Conservation (phyloP, 2,888 invertebrate genomes). For the Epinotia ramella region DNA sequence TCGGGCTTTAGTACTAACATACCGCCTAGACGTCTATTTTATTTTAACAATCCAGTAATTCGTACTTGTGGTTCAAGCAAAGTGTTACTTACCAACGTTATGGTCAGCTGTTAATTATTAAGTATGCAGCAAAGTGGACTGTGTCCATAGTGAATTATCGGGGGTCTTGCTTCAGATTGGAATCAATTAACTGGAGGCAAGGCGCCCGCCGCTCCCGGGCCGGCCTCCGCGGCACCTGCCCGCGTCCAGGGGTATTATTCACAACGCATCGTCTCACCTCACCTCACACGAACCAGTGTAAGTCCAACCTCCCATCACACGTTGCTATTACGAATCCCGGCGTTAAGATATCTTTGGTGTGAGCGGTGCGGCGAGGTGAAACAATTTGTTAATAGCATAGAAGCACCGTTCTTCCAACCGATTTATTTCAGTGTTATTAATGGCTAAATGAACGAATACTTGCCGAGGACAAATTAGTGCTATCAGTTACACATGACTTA, state of each 20-base stretch:
- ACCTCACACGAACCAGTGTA: not conserved
- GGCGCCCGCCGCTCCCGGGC: conserved; percentile 67
- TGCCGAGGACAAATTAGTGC: conserved; percentile 27
- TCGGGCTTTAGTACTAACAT: not conserved
- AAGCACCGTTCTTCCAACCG: conserved; percentile 24
- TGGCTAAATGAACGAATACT: conserved; percentile 35
- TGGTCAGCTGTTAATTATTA: conserved; percentile 61
- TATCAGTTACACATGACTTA: conserved; percentile 19
- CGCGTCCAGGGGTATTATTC: conserved; percentile 37
- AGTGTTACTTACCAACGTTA: conserved; percentile 54
- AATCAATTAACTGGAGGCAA: conserved; percentile 80
- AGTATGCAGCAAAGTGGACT: conserved; percentile 58
- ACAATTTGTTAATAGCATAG: not conserved
- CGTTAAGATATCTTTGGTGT: not conserved
- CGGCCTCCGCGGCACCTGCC: conserved; percentile 80
- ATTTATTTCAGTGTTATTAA: conserved; percentile 34
- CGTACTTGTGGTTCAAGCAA: conserved; percentile 17
- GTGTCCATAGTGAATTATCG: conserved; percentile 69
- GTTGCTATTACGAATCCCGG: not conserved
- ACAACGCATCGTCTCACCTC: not conserved
- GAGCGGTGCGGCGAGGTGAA: not conserved
- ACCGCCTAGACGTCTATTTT: conserved; percentile 21
- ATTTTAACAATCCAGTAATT: conserved; percentile 28
- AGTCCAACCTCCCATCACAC: not conserved
- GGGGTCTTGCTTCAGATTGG: conserved; percentile 75